Evolutionary conservation across 2,888 invertebrate genomes (phyloP).

Genomic region (Pherbina coryleti): DNA sequence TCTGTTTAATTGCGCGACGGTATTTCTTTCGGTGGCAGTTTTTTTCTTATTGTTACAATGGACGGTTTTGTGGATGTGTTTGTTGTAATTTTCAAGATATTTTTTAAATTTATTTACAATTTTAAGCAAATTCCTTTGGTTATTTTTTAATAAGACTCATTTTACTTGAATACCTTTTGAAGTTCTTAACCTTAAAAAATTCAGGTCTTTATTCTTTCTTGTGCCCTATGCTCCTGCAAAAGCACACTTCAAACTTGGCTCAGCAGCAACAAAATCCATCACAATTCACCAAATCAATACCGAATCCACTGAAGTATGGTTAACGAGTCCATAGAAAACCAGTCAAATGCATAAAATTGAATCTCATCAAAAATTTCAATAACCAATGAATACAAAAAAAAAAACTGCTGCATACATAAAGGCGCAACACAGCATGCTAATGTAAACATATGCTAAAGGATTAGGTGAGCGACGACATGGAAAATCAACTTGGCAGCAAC

Average conservation of each 20-base stretch:
- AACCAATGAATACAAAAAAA: not conserved
- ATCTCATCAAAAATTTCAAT: constrained; percentile 8
- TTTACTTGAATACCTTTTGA: too few species aligned
- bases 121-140: too few species aligned
- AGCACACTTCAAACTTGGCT: not conserved
- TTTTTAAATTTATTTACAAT: too few species aligned
- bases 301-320: not conserved
- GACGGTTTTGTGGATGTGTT: too few species aligned
- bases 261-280: not conserved
- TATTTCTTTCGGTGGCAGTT: not conserved
- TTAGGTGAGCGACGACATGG: constrained; percentile 3
- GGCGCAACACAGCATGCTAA: constrained; percentile 11
- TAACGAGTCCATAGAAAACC: not conserved
- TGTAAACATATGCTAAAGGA: not conserved
- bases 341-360: constrained; percentile 9
- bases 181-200: too few species aligned
- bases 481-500: too few species aligned
- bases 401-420: not conserved
- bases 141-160: too few species aligned
- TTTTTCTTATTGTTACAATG: too few species aligned
- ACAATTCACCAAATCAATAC: not conserved
- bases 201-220: too few species aligned
- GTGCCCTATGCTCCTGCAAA: too few species aligned
- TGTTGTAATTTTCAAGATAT: not conserved
- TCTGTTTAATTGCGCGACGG: not conserved